Evolutionary conservation across 2,113 vertebrate species (phyloP).

Genomic region (Mesembrinibis cayennensis): DNA sequence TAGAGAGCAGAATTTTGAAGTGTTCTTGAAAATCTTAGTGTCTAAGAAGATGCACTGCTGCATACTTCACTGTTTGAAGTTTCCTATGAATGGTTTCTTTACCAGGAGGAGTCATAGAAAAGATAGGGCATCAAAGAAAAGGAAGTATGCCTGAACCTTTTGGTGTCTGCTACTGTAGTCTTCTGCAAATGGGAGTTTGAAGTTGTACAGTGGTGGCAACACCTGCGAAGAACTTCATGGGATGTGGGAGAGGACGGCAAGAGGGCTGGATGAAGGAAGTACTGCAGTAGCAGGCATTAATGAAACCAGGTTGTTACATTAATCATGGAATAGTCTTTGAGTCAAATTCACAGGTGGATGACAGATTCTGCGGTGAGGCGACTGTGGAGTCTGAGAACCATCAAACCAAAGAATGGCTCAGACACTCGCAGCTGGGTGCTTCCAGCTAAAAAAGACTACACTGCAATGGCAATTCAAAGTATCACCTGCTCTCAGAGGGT

Average conservation of each 20-base stretch:
- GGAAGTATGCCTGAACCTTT: neutral
- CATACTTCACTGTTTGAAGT: neutral
- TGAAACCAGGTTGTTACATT: neutral
- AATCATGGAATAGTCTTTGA: neutral
- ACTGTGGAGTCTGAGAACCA: neutral
- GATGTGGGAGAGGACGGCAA: neutral
- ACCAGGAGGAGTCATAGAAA: neutral
- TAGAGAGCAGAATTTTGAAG: neutral
- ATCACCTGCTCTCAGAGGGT: neutral
- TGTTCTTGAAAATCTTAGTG: neutral
- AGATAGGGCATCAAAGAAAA: neutral
- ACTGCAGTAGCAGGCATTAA: neutral
- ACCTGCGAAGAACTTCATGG: neutral
- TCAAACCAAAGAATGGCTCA: neutral
- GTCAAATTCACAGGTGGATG: neutral
- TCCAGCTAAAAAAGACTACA: neutral
- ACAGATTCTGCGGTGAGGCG: neutral
- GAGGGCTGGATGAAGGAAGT: neutral
- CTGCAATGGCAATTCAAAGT: neutral
- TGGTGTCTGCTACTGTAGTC: neutral
- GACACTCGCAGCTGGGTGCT: neutral
- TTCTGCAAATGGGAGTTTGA: neutral
- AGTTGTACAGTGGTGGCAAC: neutral
- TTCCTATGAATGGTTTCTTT: neutral
- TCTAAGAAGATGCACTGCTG: neutral